Base-by-base conservation (phyloP, 2,888 invertebrate genomes). In the Tolmerus cingulatus region DNA sequence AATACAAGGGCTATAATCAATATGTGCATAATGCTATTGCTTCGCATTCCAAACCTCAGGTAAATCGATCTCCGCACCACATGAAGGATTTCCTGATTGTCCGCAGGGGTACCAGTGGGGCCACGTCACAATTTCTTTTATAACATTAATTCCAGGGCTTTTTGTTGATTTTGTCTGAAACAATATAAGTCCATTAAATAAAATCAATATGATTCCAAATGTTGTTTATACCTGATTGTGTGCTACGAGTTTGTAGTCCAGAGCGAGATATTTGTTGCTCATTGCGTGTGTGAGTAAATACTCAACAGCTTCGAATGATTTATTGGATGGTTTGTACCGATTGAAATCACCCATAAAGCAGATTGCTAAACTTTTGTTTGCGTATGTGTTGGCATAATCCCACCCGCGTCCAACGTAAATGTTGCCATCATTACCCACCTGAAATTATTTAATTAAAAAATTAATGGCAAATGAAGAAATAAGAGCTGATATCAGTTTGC, bases 351-450 rank as follows among this genome's bases (percentile, higher is more conserved):
- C 94, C 90, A 94, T 92, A 89, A 94, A 93, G 87, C 92, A 92
- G 57, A 94, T 91, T 3, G 93, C 93, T 88, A 94, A 91, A 76
- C 93, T 92, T 86, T 92, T 92, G 90, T 92, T 92, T 23, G 93
- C 92, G 90, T 94, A 94, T 51, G 94, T 93, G 87, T 94, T 95
- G 81, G 93, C 92, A 66, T 91, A 92, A 87, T 93, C 92, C 94
- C 93, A 94, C 88, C 94, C 94, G 87, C 94, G 92, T 40, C 94
- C 94, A 79, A 93, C 93, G 89, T 94, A 94, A 46, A 94, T 91
- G 88, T 92, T 92, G 8, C 94, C 94, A 91, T 95, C 94, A 51
- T 93, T 93, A 7, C 94, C 94, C 86, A 95, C 92, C 89, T 94
- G 76, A 9, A 40, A 55, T 77, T 34, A 86, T 86, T 46, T 82